Evolutionary conservation across 1,140 invertebrate genomes (phyloP), one percentile per base, ranked within the genome.

Genomic region (Diachasma alloeum): DNA sequence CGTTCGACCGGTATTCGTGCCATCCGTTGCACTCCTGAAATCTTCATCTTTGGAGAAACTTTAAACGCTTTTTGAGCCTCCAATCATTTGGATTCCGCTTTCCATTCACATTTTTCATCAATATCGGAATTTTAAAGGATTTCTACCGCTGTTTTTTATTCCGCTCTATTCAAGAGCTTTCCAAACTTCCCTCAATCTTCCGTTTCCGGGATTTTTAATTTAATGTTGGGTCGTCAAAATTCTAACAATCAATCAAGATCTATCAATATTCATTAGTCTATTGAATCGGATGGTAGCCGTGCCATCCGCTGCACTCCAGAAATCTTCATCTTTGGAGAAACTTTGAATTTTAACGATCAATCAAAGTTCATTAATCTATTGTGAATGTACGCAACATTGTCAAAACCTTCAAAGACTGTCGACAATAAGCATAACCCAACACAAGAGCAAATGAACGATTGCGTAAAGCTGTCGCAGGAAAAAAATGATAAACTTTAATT

Each of bases 1-100:
- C 59, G 26, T 66, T 66, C 59, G 22, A 66, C 24, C 19, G 24
- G 26, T 66, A 15, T 31, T 66, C 59, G 1, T 26, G 24, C 67
- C 39, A 44, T 71, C 19, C 44, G 4, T 48, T 24, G 39, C 68
- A 71, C 69, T 56, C 13, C 31, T 8, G 15, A 44, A 72, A 56
- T 72, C 46, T 53, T 72, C 70, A 72, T 72, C 70, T 53, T 72
- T 24, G 44, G 19, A 24, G 17, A 71, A 72, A 72, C 70, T 72
- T 72, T 72, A 72, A 72, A 72, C 46, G 44, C 44, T 72, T 72
- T 19, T 36, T 17, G 26, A 72, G 22, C 22, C 19, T 71, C 68
- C 4, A 71, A 48, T 71, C 39, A 24, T 31, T 22, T 37, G 10
- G 26, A 13, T 46, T 70, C 68, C 8, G n/a, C 53, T 15, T 48